phyloP scores from a whole-genome alignment of 2,888 invertebrate genomes.

The Tortricodes alternella region DNA sequence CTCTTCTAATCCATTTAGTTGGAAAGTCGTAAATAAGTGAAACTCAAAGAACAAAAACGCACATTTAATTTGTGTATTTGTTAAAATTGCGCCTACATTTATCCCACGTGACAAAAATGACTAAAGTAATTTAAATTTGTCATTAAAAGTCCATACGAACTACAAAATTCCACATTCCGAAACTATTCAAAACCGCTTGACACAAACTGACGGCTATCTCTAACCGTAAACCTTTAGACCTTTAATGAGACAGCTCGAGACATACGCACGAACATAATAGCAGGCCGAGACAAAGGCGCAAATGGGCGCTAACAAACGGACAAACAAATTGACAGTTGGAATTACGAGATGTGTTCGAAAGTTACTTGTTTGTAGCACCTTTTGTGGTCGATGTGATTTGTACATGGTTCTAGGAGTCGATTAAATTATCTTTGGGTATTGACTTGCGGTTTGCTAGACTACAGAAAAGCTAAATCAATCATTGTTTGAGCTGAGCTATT shows the following conservation, averaged over 20 bases:
- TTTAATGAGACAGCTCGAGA: constrained; percentile 24
- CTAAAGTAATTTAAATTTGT: neutral
- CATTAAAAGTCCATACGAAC: neutral
- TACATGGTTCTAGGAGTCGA: constrained; percentile 6
- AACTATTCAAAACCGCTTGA: neutral
- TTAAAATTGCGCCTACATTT: no score
- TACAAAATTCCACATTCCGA: neutral
- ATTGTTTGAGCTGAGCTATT: no score
- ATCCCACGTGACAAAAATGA: neutral
- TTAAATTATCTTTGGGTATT: neutral
- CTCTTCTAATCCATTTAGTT: no score
- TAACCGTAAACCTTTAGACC: constrained; percentile 16
- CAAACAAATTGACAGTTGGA: constrained; percentile 26
- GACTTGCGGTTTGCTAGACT: neutral
- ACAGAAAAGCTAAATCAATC: no score
- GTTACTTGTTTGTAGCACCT: constrained; percentile 18
- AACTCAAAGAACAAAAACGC: no score
- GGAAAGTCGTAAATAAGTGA: no score
- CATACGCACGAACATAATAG: constrained; percentile 18
- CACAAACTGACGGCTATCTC: constrained; percentile 8
- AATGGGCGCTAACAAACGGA: constrained; percentile 23
- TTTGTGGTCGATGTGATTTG: constrained; percentile 20
- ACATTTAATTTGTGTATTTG: no score
- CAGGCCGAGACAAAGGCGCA: constrained; percentile 24
- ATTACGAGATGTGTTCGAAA: constrained; percentile 25